These are phyloP conservation scores for Diplogasteroides magnus DNA, from an alignment of 1,140 invertebrate genomes.

Conservation along the genomic window DNA sequence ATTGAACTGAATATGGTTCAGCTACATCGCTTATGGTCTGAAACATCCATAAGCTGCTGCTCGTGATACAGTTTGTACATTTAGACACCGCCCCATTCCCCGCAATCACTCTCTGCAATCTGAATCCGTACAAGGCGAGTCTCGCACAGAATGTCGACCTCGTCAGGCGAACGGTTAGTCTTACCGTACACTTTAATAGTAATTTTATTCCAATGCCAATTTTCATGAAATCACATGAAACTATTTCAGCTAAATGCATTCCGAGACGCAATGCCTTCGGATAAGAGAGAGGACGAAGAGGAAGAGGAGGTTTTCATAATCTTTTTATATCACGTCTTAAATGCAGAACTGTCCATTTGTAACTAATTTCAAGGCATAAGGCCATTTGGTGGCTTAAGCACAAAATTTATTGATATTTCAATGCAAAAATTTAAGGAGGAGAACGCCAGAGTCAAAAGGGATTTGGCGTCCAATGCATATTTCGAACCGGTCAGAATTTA, in stretches of 20 bases:
- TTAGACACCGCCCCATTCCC: slow-evolving; percentile 44
- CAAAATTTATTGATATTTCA: too few species aligned
- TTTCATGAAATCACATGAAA: background rate
- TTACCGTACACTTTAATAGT: slow-evolving; percentile 6
- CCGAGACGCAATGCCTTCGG: slow-evolving; percentile 31
- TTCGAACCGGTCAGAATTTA: slow-evolving; percentile 27
- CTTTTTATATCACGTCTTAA: too few species aligned
- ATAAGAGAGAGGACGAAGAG: slow-evolving; percentile 10
- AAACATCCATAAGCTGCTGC: too few species aligned
- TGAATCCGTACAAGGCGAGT: slow-evolving; percentile 48
- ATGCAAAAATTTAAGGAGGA: slow-evolving; percentile 3
- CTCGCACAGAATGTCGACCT: slow-evolving; percentile 36
- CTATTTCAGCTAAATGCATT: slow-evolving; percentile 37
- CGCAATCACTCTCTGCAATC: slow-evolving; percentile 46
- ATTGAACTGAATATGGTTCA: too few species aligned
- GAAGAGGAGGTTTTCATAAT: slow-evolving; percentile 2
- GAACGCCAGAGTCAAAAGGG: slow-evolving; percentile 11
- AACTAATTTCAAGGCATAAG: too few species aligned
- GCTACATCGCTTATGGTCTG: too few species aligned
- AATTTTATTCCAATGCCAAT: background rate
- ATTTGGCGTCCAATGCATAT: slow-evolving; percentile 6
- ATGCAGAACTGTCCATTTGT: too few species aligned
- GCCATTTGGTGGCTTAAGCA: too few species aligned
- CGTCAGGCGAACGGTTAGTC: slow-evolving; percentile 40
- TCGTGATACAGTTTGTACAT: too few species aligned